Percentiles rank a stretch among this genome's conserved stretches.
phyloP scores from a whole-genome alignment of 2,888 invertebrate species.

The Dicycla oo region DNA sequence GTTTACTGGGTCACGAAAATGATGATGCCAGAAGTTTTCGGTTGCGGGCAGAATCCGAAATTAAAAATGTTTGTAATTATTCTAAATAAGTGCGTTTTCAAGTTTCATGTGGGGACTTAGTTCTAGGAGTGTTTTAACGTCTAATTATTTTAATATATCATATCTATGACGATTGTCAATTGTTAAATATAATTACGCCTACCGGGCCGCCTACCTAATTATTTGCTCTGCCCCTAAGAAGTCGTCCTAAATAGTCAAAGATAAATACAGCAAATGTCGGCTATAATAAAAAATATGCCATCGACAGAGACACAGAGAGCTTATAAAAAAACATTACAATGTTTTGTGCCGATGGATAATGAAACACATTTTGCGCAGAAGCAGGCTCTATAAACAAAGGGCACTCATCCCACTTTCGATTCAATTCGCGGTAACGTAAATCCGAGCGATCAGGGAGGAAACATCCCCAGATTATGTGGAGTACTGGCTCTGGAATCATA shows the following conservation, averaged over 20 bases:
- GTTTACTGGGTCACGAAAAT: conserved; percentile 25
- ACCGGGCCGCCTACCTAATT: too few species aligned
- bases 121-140: too few species aligned
- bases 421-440: conserved; percentile 75
- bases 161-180: not conserved
- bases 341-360: conserved; percentile 43
- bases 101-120: not conserved
- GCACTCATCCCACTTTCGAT: conserved; percentile 76
- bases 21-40: conserved; percentile 17
- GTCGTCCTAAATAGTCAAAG: not conserved
- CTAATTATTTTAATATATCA: not conserved
- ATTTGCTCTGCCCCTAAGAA: too few species aligned
- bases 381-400: conserved; percentile 75
- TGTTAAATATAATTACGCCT: not conserved
- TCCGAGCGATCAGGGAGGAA: conserved; percentile 62
- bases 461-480: conserved; percentile 63
- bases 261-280: conserved; percentile 13
- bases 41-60: conserved; percentile 4
- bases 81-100: not conserved
- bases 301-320: conserved; percentile 23
- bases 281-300: conserved; percentile 18
- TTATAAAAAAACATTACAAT: conserved; percentile 35
- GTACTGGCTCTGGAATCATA: conserved; percentile 53
- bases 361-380: conserved; percentile 64
- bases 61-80: not conserved